A percentile compares a stretch with the other conserved stretches of the same genome.
Conservation (phyloP, 2,113 vertebrate species). For the Pseudois nayaur region DNA sequence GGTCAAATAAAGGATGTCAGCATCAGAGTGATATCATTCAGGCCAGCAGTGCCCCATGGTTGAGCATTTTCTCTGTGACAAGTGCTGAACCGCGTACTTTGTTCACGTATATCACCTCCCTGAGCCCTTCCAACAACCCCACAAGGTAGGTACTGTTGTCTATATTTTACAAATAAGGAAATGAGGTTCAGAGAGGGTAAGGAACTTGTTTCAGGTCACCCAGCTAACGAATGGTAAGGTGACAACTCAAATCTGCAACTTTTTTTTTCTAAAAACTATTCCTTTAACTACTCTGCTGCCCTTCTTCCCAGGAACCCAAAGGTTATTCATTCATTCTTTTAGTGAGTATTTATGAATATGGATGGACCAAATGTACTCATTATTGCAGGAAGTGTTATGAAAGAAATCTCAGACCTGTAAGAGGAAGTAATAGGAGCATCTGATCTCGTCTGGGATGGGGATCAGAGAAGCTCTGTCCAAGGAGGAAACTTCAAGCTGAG, state of each 20-base stretch:
- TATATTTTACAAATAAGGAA: not conserved
- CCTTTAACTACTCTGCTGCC: not conserved
- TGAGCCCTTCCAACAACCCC: not conserved
- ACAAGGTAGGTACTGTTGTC: not conserved
- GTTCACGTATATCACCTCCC: too few species aligned
- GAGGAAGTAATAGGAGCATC: not conserved
- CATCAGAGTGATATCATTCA: fast-evolving
- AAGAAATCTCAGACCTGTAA: not conserved
- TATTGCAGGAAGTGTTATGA: not conserved
- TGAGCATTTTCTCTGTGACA: not conserved
- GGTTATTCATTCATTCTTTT: not conserved
- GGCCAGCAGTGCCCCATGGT: fast-evolving
- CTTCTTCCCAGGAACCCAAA: not conserved
- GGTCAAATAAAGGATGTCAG: not conserved
- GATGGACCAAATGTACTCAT: fast-evolving
- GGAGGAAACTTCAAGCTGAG: not conserved
- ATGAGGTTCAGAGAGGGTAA: not conserved
- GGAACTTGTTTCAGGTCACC: not conserved
- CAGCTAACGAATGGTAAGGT: not conserved
- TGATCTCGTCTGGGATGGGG: not conserved
- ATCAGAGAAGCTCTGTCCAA: not conserved
- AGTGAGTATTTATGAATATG: not conserved
- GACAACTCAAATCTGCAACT: not conserved
- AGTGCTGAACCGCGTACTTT: fast-evolving
- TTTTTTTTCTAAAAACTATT: not conserved